Evolutionary conservation across 1,140 invertebrate genomes (phyloP).

Genomic region (Drosophila yakuba): DNA sequence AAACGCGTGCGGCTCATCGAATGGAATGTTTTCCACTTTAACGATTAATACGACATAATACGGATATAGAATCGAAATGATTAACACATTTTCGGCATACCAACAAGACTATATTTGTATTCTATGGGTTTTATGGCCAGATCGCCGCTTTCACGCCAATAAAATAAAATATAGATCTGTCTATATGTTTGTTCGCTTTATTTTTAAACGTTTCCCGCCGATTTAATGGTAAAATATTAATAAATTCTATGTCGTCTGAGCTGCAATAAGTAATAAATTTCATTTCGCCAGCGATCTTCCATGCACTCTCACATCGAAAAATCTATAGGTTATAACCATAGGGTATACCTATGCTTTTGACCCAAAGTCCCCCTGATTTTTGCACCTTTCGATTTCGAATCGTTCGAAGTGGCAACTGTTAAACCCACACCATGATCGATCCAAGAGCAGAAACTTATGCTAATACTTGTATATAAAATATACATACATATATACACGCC

Average conservation of each 20-base stretch:
- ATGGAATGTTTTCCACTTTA: constrained; percentile 22
- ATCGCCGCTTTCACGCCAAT: constrained; percentile 54
- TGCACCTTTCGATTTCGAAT: constrained; percentile 77
- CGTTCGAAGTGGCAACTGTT: constrained; percentile 76
- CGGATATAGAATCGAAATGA: constrained; percentile 54
- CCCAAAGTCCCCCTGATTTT: constrained; percentile 43
- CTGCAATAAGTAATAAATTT: constrained; percentile 79
- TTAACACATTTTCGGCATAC: constrained; percentile 73
- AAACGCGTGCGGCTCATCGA: constrained; percentile 20
- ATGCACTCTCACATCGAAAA: constrained; percentile 4
- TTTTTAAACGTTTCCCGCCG: constrained; percentile 70
- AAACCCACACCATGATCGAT: constrained; percentile 38
- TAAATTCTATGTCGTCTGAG: constrained; percentile 72
- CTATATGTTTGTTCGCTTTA: constrained; percentile 50
- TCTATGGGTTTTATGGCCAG: constrained; percentile 54
- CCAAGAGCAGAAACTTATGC: constrained; percentile 22
- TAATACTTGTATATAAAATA: constrained; percentile 28
- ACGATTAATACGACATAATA: constrained; percentile 56
- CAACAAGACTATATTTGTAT: constrained; percentile 47
- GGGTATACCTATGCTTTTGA: constrained; percentile 38
- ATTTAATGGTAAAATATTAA: constrained; percentile 75
- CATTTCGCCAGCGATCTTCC: constrained; percentile 31
- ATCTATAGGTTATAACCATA: constrained; percentile 1
- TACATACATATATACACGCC: constrained; percentile 6
- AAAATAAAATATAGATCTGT: constrained; percentile 55